Percentiles rank a stretch among this genome's conserved stretches.
Conservation (phyloP, 2,113 vertebrate species). For the Mixornis gularis region DNA sequence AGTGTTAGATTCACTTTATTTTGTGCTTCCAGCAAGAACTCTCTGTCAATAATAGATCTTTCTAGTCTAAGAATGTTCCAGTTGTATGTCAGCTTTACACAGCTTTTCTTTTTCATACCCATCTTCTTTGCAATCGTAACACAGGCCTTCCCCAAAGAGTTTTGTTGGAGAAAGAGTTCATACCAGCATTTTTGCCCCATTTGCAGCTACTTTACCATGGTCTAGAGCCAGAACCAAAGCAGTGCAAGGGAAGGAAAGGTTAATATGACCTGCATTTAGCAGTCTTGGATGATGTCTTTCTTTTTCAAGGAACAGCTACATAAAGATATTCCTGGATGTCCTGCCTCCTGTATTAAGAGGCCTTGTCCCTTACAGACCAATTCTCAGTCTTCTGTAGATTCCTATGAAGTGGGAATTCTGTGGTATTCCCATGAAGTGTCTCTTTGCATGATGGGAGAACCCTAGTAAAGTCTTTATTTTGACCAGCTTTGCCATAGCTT, state of each 20-base stretch:
- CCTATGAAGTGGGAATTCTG: no score
- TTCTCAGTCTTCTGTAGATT: neutral
- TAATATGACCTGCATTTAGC: neutral
- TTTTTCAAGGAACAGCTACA: neutral
- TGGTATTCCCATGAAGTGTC: neutral
- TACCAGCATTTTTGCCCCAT: neutral
- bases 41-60: neutral
- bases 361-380: rapidly evolving
- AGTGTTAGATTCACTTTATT: neutral
- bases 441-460: neutral
- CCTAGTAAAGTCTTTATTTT: neutral
- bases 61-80: neutral
- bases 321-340: neutral
- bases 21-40: neutral
- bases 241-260: neutral
- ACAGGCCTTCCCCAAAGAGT: neutral
- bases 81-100: neutral
- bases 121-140: neutral
- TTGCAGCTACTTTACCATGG: neutral
- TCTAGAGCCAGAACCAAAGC: neutral
- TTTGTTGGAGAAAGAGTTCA: neutral
- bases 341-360: neutral
- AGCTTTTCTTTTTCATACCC: neutral
- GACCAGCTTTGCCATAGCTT: neutral
- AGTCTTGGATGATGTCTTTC: neutral